These are phyloP conservation scores for Heliconius melpomene DNA, from an alignment of 1,140 invertebrate genomes.

Conservation along the genomic window DNA sequence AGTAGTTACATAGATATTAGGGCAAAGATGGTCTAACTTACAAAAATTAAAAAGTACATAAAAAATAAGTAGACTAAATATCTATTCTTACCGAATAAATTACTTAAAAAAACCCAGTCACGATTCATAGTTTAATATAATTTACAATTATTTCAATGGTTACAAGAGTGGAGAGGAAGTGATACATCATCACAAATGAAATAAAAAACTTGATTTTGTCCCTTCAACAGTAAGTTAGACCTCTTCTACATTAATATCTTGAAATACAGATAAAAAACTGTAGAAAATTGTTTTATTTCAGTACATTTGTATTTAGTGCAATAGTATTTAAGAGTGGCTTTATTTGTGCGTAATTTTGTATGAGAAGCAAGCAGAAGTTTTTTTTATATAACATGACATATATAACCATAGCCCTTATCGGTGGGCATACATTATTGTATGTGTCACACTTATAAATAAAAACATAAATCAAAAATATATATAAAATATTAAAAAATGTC, in stretches of 20 bases:
- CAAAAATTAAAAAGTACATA: background rate
- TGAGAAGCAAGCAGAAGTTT: conserved; percentile 21
- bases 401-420: conserved; percentile 33
- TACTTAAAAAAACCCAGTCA: too few species aligned
- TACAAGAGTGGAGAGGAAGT: background rate
- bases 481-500: background rate
- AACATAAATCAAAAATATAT: background rate
- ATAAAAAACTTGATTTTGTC: too few species aligned
- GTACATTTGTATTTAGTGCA: conserved; percentile 8
- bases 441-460: background rate
- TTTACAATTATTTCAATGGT: background rate
- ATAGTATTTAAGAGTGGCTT: conserved; percentile 12
- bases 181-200: background rate
- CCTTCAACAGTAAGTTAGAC: background rate
- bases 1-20: background rate
- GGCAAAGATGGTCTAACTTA: background rate
- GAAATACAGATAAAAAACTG: conserved; percentile 23
- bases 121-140: too few species aligned
- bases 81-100: too few species aligned
- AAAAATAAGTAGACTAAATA: too few species aligned
- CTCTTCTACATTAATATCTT: background rate
- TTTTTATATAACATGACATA: conserved; percentile 16
- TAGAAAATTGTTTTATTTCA: conserved; percentile 25
- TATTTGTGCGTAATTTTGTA: conserved; percentile 24
- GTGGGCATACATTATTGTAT: conserved; percentile 23